Conservation (phyloP, 2,888 invertebrate species). For the Diogma glabrata region DNA sequence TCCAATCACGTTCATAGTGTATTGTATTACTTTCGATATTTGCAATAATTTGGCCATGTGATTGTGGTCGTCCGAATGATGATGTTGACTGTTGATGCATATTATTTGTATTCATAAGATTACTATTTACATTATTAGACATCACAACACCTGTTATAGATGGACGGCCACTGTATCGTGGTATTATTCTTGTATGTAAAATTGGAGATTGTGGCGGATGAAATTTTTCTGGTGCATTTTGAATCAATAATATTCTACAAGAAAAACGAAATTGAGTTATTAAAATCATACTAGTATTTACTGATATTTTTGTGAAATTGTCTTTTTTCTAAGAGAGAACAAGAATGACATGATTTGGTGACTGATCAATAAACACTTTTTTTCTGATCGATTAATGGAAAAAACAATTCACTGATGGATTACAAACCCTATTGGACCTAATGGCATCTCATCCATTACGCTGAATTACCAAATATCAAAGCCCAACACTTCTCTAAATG, state of each 20-base stretch:
- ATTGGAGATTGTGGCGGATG: constrained; percentile 54
- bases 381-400: too few relatives aligned
- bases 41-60: constrained; percentile 43
- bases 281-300: background rate
- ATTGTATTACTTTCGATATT: constrained; percentile 48
- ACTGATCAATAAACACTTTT: too few relatives aligned
- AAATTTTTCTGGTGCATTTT: constrained; percentile 78
- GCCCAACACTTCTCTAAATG: too few relatives aligned
- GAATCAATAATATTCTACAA: constrained; percentile 77
- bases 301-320: background rate
- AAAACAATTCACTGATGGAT: too few relatives aligned
- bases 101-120: constrained; percentile 2
- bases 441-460: too few relatives aligned
- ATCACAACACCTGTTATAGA: background rate
- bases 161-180: constrained; percentile 20
- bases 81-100: constrained; percentile 18
- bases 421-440: too few relatives aligned
- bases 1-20: constrained; percentile 36
- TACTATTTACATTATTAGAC: background rate
- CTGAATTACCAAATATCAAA: too few relatives aligned
- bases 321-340: background rate
- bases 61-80: constrained; percentile 26
- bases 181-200: constrained; percentile 22
- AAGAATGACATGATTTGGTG: too few relatives aligned
- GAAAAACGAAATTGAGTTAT: background rate